Base-by-base conservation (phyloP, 2,113 vertebrate species). In the Zosterops lateralis region DNA sequence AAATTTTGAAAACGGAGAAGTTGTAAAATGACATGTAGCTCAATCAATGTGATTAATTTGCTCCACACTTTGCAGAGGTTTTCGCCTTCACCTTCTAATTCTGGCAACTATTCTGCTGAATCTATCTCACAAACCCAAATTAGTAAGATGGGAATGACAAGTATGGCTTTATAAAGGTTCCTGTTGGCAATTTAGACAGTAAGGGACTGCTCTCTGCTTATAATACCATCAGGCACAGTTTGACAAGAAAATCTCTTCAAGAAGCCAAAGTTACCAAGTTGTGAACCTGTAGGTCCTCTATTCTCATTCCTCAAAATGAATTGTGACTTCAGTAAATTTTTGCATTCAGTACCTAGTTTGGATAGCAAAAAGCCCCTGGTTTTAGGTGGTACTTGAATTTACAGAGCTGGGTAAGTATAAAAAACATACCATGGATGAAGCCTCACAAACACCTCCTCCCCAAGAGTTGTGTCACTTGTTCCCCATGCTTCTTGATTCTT, bases 1-100 rank as follows among this genome's bases (percentile, higher is more conserved):
- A 68, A 87, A 68, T 79, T 87, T 38, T 87, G 77, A 84, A 81
- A 95, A 95, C 1, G 0, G 54, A 57, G 42, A 89, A 91, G 74
- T 40, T 73, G 58, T 83, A 89, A 92, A 95, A 87, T 76, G 87
- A 92, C 50, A 79, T 26, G 66, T 36, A 87, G 66, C 62, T 93
- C 84, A 87, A 79, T 91, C 91, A 95, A 31, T 22, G 66, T 76
- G 58, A 93, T 93, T 95, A 54, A 92, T 92, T 94, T 91, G 54
- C 62, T 91, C 84, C 66, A 91, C 45, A 77, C 62, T 93, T 93
- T 62, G 50, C 81, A 87, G 47, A 90, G 32, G 29, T 51, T 84
- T 94, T 90, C 0, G 6, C 81, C 38, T 95, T 93, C 3, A 7
- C 53, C 34, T 89, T 92, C 91, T 79, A 79, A 87, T 89, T 92